Conservation (phyloP, 2,888 invertebrate species). For the Hesperia comma region DNA sequence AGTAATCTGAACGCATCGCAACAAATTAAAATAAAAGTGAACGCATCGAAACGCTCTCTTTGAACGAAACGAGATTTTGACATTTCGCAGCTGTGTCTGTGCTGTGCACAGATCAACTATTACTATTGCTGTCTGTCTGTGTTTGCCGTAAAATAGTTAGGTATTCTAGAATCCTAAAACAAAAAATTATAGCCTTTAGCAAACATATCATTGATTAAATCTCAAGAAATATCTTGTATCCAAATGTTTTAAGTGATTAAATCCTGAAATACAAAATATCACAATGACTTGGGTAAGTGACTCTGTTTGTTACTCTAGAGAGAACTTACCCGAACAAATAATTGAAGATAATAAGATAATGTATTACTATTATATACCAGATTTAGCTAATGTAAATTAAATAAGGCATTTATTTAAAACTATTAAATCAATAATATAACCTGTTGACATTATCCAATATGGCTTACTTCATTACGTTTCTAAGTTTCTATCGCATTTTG, state of each 20-base stretch:
- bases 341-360: conserved; percentile 3
- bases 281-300: conserved; percentile 46
- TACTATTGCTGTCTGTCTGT: conserved; percentile 9
- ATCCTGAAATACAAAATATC: conserved; percentile 16
- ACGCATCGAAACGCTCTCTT: not conserved
- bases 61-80: conserved; percentile 55
- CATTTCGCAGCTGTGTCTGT: conserved; percentile 74
- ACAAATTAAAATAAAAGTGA: not conserved
- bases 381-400: conserved; percentile 3
- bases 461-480: conserved; percentile 57
- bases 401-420: conserved; percentile 3
- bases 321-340: conserved; percentile 20
- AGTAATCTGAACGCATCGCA: conserved; percentile 2
- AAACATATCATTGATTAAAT: conserved; percentile 8
- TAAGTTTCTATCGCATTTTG: conserved; percentile 45
- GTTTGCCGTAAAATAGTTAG: conserved; percentile 42
- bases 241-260: conserved; percentile 15
- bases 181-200: conserved; percentile 17
- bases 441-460: conserved; percentile 72
- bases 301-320: conserved; percentile 35
- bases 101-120: not conserved
- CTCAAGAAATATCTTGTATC: not conserved
- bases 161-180: conserved; percentile 24
- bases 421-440: conserved; percentile 47
- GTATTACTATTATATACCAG: not conserved